A percentile compares a stretch with the other conserved stretches of the same genome.
Conservation (phyloP, 2,888 invertebrate genomes). For the Eupithecia pulchellata region DNA sequence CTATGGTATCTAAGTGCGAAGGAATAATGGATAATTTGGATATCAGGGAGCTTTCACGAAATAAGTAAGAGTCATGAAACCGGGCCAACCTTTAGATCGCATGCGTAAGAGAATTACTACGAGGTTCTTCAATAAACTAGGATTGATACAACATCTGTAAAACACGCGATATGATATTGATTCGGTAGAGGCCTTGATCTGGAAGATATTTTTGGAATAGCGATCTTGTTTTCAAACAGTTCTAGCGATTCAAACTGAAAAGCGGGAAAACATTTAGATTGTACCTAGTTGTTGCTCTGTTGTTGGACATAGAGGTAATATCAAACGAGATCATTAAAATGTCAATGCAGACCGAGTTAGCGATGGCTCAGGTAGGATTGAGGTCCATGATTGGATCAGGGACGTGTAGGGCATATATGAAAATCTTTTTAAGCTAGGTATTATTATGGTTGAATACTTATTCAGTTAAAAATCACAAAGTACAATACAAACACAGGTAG, state of each 20-base stretch:
- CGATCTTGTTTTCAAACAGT: slow-evolving; percentile 16
- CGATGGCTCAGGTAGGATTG: background rate
- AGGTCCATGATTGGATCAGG: background rate
- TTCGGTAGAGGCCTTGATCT: slow-evolving; percentile 27
- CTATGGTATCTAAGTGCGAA: too few relatives aligned
- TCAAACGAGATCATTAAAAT: too few relatives aligned
- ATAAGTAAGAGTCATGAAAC: background rate
- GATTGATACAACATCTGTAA: slow-evolving; percentile 18
- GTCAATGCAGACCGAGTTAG: background rate
- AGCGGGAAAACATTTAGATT: background rate
- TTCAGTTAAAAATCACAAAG: too few relatives aligned
- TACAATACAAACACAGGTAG: too few relatives aligned
- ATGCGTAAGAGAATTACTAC: slow-evolving; percentile 6
- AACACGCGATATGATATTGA: slow-evolving; percentile 30
- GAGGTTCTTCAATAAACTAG: slow-evolving; percentile 23
- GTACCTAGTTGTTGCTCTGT: background rate
- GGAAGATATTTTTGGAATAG: slow-evolving; percentile 21
- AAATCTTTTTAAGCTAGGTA: background rate
- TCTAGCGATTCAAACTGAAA: background rate
- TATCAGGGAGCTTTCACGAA: background rate
- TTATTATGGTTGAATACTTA: background rate
- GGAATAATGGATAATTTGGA: background rate
- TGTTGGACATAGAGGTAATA: background rate
- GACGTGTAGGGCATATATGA: background rate
- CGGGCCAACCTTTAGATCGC: background rate